Percentiles rank a stretch among this genome's conserved stretches.
phyloP scores from a whole-genome alignment of 1,140 invertebrate genomes.

The Drosophila jambulina region DNA sequence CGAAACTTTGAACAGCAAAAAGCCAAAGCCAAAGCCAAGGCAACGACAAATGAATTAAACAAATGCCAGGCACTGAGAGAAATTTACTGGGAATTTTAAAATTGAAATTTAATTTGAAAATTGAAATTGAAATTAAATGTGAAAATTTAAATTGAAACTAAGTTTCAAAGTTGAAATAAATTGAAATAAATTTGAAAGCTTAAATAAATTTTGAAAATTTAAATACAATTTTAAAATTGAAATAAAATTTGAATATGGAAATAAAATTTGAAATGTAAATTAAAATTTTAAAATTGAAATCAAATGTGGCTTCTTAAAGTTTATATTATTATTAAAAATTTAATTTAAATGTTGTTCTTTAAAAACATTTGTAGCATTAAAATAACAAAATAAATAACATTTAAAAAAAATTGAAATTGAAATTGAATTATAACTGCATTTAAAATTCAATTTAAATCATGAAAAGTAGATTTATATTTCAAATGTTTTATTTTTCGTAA shows the following conservation, averaged over 20 bases:
- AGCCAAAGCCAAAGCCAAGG: slow-evolving; percentile 51
- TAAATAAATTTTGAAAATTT: background rate
- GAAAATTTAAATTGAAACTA: background rate
- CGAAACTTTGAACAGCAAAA: slow-evolving; percentile 33
- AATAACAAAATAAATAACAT: too few relatives aligned
- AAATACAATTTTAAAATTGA: background rate
- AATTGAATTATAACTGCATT: background rate
- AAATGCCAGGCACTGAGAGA: slow-evolving; percentile 21
- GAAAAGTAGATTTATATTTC: background rate
- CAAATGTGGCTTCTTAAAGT: too few relatives aligned
- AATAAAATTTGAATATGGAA: too few relatives aligned
- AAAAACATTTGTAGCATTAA: too few relatives aligned
- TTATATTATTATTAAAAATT: too few relatives aligned
- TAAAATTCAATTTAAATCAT: background rate
- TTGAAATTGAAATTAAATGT: background rate
- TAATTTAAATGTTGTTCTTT: too few relatives aligned
- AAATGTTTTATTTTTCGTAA: background rate
- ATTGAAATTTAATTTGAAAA: background rate
- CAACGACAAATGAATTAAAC: slow-evolving; percentile 54
- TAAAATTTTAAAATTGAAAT: too few relatives aligned
- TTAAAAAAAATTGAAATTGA: background rate
- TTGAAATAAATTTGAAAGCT: background rate
- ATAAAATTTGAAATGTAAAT: too few relatives aligned
- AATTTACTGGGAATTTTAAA: background rate
- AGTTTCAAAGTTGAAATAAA: background rate